Conservation (phyloP, 1,140 invertebrate genomes). For the Hermetia illucens region DNA sequence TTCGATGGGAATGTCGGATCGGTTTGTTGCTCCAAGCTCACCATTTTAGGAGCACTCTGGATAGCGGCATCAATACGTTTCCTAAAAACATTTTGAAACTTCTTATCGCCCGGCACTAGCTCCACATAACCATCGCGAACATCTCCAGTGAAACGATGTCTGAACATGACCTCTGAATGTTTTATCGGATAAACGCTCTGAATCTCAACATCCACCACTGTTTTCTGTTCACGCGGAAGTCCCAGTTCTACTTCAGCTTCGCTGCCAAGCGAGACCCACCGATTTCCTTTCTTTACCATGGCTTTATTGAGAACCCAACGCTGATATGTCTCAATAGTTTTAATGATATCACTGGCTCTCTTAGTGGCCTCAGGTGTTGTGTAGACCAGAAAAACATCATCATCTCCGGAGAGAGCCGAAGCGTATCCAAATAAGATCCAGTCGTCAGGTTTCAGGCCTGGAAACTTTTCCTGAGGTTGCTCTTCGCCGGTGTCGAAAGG, state of each 20-base stretch:
- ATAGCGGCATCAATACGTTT: conserved; percentile 36
- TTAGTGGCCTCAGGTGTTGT: conserved; percentile 32
- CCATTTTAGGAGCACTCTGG: conserved; percentile 33
- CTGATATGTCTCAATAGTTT: conserved; percentile 44
- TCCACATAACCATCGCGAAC: conserved; percentile 51
- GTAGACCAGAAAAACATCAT: conserved; percentile 47
- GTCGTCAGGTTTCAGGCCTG: conserved; percentile 34
- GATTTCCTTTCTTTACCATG: conserved; percentile 41
- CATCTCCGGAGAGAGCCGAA: conserved; percentile 35
- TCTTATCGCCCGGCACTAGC: conserved; percentile 37
- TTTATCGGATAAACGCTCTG: conserved; percentile 41
- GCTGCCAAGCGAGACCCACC: conserved; percentile 50
- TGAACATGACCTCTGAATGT: conserved; percentile 30
- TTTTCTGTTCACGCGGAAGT: conserved; percentile 35
- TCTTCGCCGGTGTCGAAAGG: conserved; percentile 19
- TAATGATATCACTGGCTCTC: conserved; percentile 35
- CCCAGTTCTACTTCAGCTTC: conserved; percentile 42
- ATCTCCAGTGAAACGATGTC: conserved; percentile 34
- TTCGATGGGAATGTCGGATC: conserved; percentile 44
- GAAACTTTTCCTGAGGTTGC: conserved; percentile 33
- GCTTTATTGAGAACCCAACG: conserved; percentile 41
- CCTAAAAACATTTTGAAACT: conserved; percentile 39
- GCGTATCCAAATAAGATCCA: conserved; percentile 53
- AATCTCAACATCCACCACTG: conserved; percentile 47
- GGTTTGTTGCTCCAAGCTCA: conserved; percentile 44